phyloP scores from a whole-genome alignment of 2,888 invertebrate genomes.

The Parnassius mnemosyne region DNA sequence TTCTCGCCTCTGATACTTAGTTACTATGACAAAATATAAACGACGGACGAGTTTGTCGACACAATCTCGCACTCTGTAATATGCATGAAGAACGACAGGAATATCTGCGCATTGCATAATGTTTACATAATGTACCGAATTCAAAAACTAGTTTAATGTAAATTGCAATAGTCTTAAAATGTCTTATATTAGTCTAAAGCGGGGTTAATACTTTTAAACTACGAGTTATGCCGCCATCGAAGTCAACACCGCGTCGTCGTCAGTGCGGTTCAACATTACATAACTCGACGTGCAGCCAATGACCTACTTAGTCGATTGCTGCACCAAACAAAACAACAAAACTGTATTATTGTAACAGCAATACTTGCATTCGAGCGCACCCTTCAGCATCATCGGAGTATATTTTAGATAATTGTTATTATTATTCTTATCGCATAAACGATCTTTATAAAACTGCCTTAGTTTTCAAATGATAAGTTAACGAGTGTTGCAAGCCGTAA shows the following conservation, averaged over 20 bases:
- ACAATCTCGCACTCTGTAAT: background rate
- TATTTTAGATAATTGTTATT: background rate
- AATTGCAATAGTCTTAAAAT: conserved; percentile 37
- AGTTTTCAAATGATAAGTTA: conserved; percentile 24
- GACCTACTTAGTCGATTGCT: conserved; percentile 65
- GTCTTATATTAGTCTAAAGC: conserved; percentile 36
- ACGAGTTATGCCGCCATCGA: conserved; percentile 33
- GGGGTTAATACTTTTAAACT: conserved; percentile 33
- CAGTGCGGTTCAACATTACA: conserved; percentile 52
- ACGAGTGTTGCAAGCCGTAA: conserved; percentile 42
- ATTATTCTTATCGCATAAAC: conserved; percentile 24
- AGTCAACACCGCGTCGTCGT: conserved; percentile 23
- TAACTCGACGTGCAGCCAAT: conserved; percentile 74
- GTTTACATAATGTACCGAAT: conserved; percentile 33
- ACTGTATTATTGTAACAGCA: conserved; percentile 38
- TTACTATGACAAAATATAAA: too few relatives aligned
- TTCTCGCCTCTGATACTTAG: too few relatives aligned
- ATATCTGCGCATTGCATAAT: conserved; percentile 32
- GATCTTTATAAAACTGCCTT: conserved; percentile 24
- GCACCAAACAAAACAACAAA: conserved; percentile 55
- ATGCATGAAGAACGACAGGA: background rate
- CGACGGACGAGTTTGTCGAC: too few relatives aligned
- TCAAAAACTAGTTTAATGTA: conserved; percentile 36
- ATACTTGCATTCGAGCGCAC: conserved; percentile 7
- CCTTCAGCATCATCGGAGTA: conserved; percentile 11